A percentile compares a stretch with the other conserved stretches of the same genome.
Evolutionary conservation across 35 echinoderm and acorn worm genomes (phyloP).

Genomic region (Strongylocentrotus purpuratus): DNA sequence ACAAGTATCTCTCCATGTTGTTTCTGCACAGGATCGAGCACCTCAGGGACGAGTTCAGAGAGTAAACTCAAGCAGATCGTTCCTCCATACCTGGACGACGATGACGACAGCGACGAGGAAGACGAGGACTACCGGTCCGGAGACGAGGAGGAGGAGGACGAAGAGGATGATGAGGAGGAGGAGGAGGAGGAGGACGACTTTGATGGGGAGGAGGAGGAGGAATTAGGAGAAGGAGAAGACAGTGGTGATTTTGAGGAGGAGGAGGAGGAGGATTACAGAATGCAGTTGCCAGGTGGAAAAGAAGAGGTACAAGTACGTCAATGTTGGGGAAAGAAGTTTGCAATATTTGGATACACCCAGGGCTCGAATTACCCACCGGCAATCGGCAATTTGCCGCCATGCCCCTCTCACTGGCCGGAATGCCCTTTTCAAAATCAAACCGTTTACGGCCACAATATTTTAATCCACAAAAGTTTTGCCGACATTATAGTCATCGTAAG

Average conservation of each 20-base stretch:
- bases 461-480: too few relatives aligned
- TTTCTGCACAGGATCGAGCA: neutral
- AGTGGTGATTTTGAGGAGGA: conserved; percentile 66
- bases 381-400: too few relatives aligned
- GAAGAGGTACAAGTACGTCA: conserved; percentile 69
- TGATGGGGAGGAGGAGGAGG: conserved; percentile 72
- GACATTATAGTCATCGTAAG: too few relatives aligned
- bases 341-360: too few relatives aligned
- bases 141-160: conserved; percentile 64
- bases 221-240: conserved; percentile 60
- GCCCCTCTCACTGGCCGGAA: too few relatives aligned
- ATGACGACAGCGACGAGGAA: conserved; percentile 48
- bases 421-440: too few relatives aligned
- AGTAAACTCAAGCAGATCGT: neutral
- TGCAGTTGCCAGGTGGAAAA: neutral
- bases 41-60: neutral
- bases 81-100: conserved; percentile 31
- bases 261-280: conserved; percentile 64
- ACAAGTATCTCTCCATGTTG: too few relatives aligned
- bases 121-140: conserved; percentile 44
- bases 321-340: too few relatives aligned
- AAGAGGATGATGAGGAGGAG: conserved; percentile 62
- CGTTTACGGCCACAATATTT: too few relatives aligned
- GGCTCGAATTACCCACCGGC: too few relatives aligned
- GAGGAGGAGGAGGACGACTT: conserved; percentile 63